These are phyloP conservation scores for Elephantulus edwardii DNA, from an alignment of 2,113 vertebrate species.

Conservation along the genomic window DNA sequence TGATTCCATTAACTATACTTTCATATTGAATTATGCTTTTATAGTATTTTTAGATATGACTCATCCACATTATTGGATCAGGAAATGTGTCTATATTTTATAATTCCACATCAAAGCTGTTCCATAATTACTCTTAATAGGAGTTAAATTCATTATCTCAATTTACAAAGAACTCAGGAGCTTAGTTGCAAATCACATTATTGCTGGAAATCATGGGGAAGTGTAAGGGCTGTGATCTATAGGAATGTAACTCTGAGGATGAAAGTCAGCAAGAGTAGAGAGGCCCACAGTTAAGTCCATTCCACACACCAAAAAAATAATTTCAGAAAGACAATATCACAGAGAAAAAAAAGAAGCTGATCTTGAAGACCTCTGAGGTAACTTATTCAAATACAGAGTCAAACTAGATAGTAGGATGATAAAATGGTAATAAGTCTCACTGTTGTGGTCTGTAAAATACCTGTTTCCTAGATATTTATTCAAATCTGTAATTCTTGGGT, in stretches of 20 bases:
- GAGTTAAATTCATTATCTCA: constrained; percentile 56
- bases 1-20: constrained; percentile 52
- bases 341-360: background rate
- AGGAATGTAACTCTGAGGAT: background rate
- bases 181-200: constrained; percentile 54
- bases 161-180: constrained; percentile 53
- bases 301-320: background rate
- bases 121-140: constrained; percentile 46
- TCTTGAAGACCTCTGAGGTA: background rate
- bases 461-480: background rate
- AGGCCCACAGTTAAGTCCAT: background rate
- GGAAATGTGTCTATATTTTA: constrained; percentile 20
- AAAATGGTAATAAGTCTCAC: background rate
- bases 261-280: background rate
- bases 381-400: background rate
- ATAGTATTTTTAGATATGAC: constrained; percentile 51
- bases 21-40: constrained; percentile 46
- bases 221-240: background rate
- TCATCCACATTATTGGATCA: constrained; percentile 50
- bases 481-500: background rate
- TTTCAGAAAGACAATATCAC: background rate
- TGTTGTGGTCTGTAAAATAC: background rate
- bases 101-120: constrained; percentile 55
- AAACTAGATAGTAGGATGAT: background rate
- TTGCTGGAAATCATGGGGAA: constrained; percentile 10